These are phyloP conservation scores for Myotis findleyi DNA, from an alignment of 2,797 vertebrate genomes.

Conservation along the genomic window DNA sequence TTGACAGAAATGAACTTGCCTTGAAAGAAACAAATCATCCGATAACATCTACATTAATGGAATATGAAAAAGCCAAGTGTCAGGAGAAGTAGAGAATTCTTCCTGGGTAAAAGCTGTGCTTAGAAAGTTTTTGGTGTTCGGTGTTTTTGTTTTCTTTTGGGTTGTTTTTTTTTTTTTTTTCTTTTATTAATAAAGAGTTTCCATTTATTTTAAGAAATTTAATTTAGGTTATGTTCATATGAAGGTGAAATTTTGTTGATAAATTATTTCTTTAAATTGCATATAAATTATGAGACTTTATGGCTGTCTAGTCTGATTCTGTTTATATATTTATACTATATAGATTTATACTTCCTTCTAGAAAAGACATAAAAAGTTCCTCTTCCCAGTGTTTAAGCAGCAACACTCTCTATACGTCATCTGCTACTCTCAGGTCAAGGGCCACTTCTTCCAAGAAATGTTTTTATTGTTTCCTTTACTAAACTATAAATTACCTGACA, in stretches of 20 bases:
- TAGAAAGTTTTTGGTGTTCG: neutral
- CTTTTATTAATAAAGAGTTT: conserved; percentile 48
- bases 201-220: conserved; percentile 56
- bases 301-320: conserved; percentile 5
- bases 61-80: conserved; percentile 42
- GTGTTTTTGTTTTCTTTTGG: too few species aligned
- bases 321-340: neutral
- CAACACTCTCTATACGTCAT: neutral
- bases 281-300: conserved; percentile 18
- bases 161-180: neutral
- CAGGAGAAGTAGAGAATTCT: conserved; percentile 50
- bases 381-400: neutral
- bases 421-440: neutral
- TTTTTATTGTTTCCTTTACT: neutral
- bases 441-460: neutral
- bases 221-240: conserved; percentile 22
- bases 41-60: conserved; percentile 57
- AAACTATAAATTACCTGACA: neutral
- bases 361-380: conserved; percentile 3
- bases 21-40: conserved; percentile 73
- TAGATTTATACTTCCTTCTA: neutral
- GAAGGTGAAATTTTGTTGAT: conserved; percentile 4
- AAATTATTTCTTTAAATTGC: conserved; percentile 38
- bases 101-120: neutral
- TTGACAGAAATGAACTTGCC: conserved; percentile 64